Conservation (phyloP, 2,113 vertebrate genomes). For the Xiphorhynchus elegans region DNA sequence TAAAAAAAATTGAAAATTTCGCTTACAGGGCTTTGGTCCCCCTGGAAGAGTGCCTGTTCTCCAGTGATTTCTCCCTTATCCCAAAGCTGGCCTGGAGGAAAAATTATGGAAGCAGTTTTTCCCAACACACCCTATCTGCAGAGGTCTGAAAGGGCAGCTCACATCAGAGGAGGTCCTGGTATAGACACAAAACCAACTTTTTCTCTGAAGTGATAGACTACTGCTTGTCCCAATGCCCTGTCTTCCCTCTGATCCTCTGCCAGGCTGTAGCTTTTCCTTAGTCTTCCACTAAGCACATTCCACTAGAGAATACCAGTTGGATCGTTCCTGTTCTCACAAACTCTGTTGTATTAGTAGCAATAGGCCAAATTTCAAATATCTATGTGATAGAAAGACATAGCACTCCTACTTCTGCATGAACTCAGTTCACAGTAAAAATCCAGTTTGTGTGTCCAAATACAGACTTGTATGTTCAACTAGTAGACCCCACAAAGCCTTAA, state of each 20-base stretch:
- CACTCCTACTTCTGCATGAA: neutral
- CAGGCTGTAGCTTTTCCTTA: neutral
- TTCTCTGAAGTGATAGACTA: neutral
- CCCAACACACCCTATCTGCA: neutral
- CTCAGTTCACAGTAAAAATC: neutral
- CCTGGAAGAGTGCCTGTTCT: neutral
- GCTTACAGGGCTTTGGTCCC: neutral
- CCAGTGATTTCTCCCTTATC: neutral
- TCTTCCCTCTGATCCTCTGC: slow-evolving; percentile 21
- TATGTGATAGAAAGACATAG: neutral
- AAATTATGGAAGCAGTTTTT: neutral
- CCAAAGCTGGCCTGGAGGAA: neutral
- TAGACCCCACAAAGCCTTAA: neutral
- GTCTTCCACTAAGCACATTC: neutral
- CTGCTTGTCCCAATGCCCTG: neutral
- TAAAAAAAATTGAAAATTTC: neutral
- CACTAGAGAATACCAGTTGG: neutral
- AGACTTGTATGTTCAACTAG: neutral
- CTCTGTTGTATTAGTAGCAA: neutral
- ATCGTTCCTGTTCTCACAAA: neutral
- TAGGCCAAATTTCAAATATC: neutral
- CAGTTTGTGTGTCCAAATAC: neutral
- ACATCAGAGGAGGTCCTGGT: neutral
- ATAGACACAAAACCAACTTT: neutral
- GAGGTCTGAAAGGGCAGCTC: neutral